phyloP scores from a whole-genome alignment of 2,888 invertebrate species.

The Brachyptera risi region DNA sequence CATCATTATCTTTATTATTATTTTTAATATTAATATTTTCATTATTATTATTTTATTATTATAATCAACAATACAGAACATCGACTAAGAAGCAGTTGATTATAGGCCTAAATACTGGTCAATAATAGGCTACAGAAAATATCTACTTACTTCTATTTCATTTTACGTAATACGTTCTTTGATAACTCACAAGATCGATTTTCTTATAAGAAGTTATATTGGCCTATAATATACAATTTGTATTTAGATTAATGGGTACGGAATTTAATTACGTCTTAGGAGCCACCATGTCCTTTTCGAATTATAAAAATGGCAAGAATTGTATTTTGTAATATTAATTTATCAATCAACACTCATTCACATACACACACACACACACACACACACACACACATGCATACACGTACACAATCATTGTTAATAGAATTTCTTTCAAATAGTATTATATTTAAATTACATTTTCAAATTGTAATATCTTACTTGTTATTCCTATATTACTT shows the following conservation, averaged over 20 bases:
- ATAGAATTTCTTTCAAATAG: conserved; percentile 8
- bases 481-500: conserved; percentile 21
- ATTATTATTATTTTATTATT: no score
- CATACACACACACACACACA: conserved; percentile 2
- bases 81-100: conserved; percentile 5
- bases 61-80: not conserved
- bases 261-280: conserved; percentile 18
- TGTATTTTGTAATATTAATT: conserved; percentile 17
- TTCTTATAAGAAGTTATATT: conserved; percentile 11
- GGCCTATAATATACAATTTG: conserved; percentile 13
- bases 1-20: no score
- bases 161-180: no score
- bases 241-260: conserved; percentile 15
- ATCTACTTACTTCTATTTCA: not conserved
- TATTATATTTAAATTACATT: conserved; percentile 11
- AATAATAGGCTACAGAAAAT: conserved; percentile 10
- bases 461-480: conserved; percentile 6
- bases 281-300: conserved; percentile 3
- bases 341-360: conserved; percentile 3
- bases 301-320: conserved; percentile 23
- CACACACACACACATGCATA: not conserved
- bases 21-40: no score
- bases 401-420: not conserved
- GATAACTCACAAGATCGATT: conserved; percentile 1
- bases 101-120: not conserved